Base-by-base conservation (phyloP, 2,888 invertebrate species). In the Stenolophus ochropezus region DNA sequence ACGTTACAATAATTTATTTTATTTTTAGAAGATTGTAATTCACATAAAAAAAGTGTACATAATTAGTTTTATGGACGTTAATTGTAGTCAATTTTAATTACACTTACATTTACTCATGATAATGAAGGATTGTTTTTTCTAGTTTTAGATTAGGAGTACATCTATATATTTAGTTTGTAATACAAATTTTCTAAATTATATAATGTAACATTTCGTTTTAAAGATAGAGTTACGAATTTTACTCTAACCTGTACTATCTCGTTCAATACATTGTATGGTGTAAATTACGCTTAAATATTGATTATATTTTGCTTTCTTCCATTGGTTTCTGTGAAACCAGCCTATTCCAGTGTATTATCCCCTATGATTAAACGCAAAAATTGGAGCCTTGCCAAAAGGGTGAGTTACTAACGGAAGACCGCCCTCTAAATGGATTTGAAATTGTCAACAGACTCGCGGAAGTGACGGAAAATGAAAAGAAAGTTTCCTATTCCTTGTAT, bases 361-460 rank as follows among this genome's bases (percentile, higher is more conserved):
- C n/a, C 8, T 11, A 14, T 61, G 61, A 61, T 58, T 58, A 58
- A 25, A 61, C 61, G 23, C n/a, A 61, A 61, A 61, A 61, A 21
- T 61, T 61, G 61, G 61, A 27, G 0, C 2, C 14, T 25, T 25
- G 61, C 61, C 61, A 61, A 61, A n/a, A 25, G 23, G 23, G 23
- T 61, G 61, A 61, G 61, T 61, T 61, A 61, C 23, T 61, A 23
- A 25, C n/a, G 61, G 23, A 23, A 61, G 61, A 61, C 25, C 23
- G n/a, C 61, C 23, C 14, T 61, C 11, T 61, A 61, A 61, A 61
- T 61, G 61, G 14, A 61, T 61, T 61, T 61, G 61, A 61, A 61
- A 61, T 23, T 61, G 61, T 61, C 61, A 23, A 61, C 25, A 25
- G 53, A 53, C 18, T 18, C 25, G 61, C 61, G 61, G 25, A 25